Evolutionary conservation across 53 echinoderm and acorn worm species (phyloP), one percentile per base, ranked within the genome.

Genomic region (Pentamera pediparva): DNA sequence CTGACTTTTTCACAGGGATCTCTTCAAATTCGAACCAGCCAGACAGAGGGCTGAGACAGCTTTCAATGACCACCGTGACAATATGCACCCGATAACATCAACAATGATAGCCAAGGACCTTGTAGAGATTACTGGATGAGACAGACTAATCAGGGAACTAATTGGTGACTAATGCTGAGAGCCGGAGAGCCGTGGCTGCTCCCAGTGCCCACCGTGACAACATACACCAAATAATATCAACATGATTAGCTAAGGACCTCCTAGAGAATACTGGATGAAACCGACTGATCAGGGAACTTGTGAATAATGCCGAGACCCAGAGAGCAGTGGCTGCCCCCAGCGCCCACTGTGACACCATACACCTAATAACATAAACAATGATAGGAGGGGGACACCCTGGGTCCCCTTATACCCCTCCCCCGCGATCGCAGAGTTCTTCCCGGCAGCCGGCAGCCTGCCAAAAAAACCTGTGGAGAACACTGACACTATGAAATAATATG

Each of bases 31-130:
- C 49, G 48, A 76, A 10, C 61, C 61, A 43, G 83, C 96, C 17
- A 60, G 76, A 2, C 63, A 91, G 54, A 79, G 61, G 54, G 96
- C 96, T 3, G 58, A 85, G 2, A 79, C 69, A 13, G 79, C 79
- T 15, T 95, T 88, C 77, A 69, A 79, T 36, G 80, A 76, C 29
- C 74, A 91, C 34, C 65, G 82, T 32, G 77, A 83, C 17, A 76
- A 75, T 64, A 95, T 95, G 96, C 90, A 95, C 38, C 90, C 88
- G 6, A 95, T 95, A 56, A 82, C 87, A 8, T 65, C 85, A 12
- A 65, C 53, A 24, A 95, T 91, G 82, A 79, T 95, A 20, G 83
- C 74, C 12, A 91, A 87, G 57, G 91, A 91, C 59, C 71, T 94
- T 38, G 59, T 85, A 27, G 67, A 67, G 28, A 22, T 67, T 11